Evolutionary conservation across 35 echinoderm and acorn worm species (phyloP), one percentile per base, ranked within the genome.

Genomic region (Apostichopus japonicus): DNA sequence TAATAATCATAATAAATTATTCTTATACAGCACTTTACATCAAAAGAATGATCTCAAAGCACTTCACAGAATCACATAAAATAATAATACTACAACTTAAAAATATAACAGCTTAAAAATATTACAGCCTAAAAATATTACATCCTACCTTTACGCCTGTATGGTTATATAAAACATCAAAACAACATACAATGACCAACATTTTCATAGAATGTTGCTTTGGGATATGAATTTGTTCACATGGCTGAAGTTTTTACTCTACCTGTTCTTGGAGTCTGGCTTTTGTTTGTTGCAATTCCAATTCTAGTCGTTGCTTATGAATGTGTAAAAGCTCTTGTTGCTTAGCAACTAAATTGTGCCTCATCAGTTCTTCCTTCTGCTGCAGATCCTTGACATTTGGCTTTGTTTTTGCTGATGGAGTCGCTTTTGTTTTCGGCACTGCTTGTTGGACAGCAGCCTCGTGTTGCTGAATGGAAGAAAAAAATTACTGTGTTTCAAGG

Each of bases 261-360:
- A 95, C 94, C 90, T 98, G 96, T 44, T 92, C 87, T 84, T 99
- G 90, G n/a, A 99, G 65, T 23, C 91, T 93, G 27, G 93, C 89
- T 67, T 99, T 96, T 27, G 97, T 99, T 71, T 99, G 97, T 67
- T 94, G 87, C 16, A 99, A 79, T 87, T 99, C 97, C 54, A 99
- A 87, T 44, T 99, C 95, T 9, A 99, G 87, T 53, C 95, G 53
- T 55, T 99, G 89, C 90, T 96, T 87, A 62, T 99, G 95, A 55
- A 99, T 80, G 55, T 99, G 93, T 19, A 99, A 86, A 14, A 99
- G 97, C 70, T 99, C 88, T 65, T 99, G 95, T 62, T 95, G 97
- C 61, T 99, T 99, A 55, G 93, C 93, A 75, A 99, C 90, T 53
- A 99, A 90, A 22, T 90, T 91, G 24, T 95, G 93, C 53, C 97